Conservation (phyloP, 2,113 vertebrate species). For the Orycteropus afer region DNA sequence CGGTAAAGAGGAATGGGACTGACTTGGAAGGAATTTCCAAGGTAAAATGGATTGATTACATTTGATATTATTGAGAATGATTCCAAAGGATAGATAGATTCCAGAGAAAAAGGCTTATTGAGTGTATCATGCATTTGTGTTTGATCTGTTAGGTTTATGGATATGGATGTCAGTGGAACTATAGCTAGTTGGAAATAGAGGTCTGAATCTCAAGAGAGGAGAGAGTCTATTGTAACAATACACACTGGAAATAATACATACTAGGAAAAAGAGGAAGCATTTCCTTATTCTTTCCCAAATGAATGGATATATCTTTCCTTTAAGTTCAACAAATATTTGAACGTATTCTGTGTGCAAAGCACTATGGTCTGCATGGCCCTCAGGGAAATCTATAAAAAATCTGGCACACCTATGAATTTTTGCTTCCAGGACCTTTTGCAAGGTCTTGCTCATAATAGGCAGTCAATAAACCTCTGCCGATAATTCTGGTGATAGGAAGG, state of each 20-base stretch:
- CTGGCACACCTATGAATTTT: not conserved
- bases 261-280: not conserved
- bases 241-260: not conserved
- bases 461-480: not conserved
- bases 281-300: not conserved
- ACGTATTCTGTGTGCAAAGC: not conserved
- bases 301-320: not conserved
- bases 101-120: not conserved
- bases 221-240: not conserved
- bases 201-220: not conserved
- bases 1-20: not conserved
- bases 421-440: not conserved
- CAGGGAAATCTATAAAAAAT: not conserved
- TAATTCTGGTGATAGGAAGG: not conserved
- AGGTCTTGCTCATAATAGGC: not conserved
- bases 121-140: not conserved
- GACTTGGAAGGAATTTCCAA: not conserved
- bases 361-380: fast-evolving
- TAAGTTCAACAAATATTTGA: not conserved
- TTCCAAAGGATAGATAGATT: not conserved
- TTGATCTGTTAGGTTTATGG: not conserved
- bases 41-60: not conserved
- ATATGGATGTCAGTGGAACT: not conserved
- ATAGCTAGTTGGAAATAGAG: not conserved
- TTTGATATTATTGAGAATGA: not conserved